Evolutionary conservation across 2,113 vertebrate genomes (phyloP).

Genomic region (Grus americana): DNA sequence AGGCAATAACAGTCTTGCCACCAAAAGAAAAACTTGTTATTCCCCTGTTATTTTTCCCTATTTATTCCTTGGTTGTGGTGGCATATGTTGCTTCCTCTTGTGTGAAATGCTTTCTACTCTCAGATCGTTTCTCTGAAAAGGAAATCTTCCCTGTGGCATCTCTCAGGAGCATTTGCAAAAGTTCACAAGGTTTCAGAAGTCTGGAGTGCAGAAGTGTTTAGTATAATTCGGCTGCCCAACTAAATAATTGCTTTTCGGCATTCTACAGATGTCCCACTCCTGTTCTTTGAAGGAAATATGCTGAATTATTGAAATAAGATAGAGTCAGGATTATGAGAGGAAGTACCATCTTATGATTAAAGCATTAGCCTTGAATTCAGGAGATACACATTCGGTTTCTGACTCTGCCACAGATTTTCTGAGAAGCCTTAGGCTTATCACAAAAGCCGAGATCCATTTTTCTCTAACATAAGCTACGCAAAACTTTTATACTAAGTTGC

Average conservation of each 20-base stretch:
- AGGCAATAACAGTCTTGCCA: constrained; percentile 2
- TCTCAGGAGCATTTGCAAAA: constrained; percentile 63
- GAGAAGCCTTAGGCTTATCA: constrained; percentile 6
- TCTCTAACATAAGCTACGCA: neutral
- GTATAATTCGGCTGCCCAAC: constrained; percentile 17
- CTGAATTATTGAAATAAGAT: constrained; percentile 45
- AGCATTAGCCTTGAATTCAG: neutral
- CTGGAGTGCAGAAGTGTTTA: constrained; percentile 28
- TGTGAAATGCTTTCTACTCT: constrained; percentile 62
- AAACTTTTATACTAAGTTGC: neutral
- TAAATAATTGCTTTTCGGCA: constrained; percentile 44
- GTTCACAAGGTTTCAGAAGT: constrained; percentile 57
- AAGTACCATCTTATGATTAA: constrained; percentile 25
- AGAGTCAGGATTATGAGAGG: constrained; percentile 1
- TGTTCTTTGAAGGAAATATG: constrained; percentile 23
- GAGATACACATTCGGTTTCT: neutral
- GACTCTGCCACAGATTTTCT: neutral
- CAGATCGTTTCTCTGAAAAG: constrained; percentile 48
- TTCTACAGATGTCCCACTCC: constrained; percentile 30
- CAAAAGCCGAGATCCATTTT: neutral
- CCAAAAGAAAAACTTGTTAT: constrained; percentile 39
- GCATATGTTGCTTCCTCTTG: constrained; percentile 64
- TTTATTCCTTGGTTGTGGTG: constrained; percentile 44
- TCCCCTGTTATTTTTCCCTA: constrained; percentile 49
- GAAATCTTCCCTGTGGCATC: constrained; percentile 61